phyloP scores from a whole-genome alignment of 64 coral and sea anemone genomes.

The Orbicella faveolata region DNA sequence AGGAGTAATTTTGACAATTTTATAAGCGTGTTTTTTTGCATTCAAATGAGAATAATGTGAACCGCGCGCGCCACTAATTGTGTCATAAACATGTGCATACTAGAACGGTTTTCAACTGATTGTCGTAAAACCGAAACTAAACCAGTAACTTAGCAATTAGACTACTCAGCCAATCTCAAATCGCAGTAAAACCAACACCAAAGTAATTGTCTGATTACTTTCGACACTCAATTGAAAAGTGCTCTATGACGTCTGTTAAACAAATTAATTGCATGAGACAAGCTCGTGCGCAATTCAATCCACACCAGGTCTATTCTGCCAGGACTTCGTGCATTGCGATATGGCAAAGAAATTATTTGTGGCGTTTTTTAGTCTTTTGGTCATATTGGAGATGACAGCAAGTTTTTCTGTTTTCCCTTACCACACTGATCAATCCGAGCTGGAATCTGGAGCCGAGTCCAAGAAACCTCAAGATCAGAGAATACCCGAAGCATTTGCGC shows the following conservation, averaged over 20 bases:
- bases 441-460: not conserved
- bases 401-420: not conserved
- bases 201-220: too few species aligned
- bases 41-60: not conserved
- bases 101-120: too few species aligned
- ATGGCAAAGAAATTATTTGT: not conserved
- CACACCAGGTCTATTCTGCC: not conserved
- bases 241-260: not conserved
- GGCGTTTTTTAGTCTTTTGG: not conserved
- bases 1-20: not conserved
- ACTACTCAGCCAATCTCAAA: too few species aligned
- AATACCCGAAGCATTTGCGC: not conserved
- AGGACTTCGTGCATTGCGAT: not conserved
- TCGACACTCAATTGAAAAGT: too few species aligned
- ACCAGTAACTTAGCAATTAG: too few species aligned
- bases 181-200: too few species aligned
- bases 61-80: not conserved
- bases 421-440: not conserved
- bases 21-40: not conserved
- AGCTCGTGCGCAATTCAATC: not conserved
- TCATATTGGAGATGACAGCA: not conserved
- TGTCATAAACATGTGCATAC: not conserved
- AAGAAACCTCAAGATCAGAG: not conserved
- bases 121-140: too few species aligned
- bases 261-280: not conserved